Base-by-base conservation (phyloP, 2,888 invertebrate species). In the Caenorhabditis wallacei region DNA sequence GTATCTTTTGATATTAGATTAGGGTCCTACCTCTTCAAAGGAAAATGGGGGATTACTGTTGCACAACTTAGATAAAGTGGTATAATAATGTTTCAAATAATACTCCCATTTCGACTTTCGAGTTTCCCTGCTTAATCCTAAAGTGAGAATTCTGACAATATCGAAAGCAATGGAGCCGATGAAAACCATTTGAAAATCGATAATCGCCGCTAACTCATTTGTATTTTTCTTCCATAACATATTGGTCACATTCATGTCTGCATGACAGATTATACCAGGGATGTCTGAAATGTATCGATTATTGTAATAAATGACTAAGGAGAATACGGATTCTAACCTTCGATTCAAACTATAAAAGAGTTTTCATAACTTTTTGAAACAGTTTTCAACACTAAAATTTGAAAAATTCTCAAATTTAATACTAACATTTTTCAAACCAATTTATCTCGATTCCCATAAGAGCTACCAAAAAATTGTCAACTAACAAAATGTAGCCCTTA, bases 231-330 rank as follows among this genome's bases (percentile, higher is more conserved):
- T 48, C 81, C 81, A 81, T 7, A 81, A 35, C 56, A 81, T 51
- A 48, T 81, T 81, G 2, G 81, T 75, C 2, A 63, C 69, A 24
- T 81, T 81, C 53, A 81, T 16, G 30, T 81, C 81, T 2, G 46
- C 69, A 35, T 81, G 81, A 3, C 40, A 56, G 43, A 81, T 37
- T 18, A 75, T 64, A 13, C 64, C 61, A n/a, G 80, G 74, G 30
- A 64, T 64, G 0, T 59, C 70, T 75, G 66, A 10, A 64, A 74
- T n/a, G n/a, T n/a, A n/a, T n/a, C n/a, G n/a, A n/a, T n/a, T n/a
- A n/a, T n/a, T n/a, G n/a, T n/a, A n/a, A n/a, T n/a, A n/a, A n/a
- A n/a, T n/a, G n/a, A n/a, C n/a, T n/a, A n/a, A n/a, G n/a, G n/a
- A n/a, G n/a, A n/a, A n/a, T n/a, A n/a, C n/a, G n/a, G n/a, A n/a